Evolutionary conservation across 2,888 invertebrate genomes (phyloP).

Genomic region (Clivina fossor): DNA sequence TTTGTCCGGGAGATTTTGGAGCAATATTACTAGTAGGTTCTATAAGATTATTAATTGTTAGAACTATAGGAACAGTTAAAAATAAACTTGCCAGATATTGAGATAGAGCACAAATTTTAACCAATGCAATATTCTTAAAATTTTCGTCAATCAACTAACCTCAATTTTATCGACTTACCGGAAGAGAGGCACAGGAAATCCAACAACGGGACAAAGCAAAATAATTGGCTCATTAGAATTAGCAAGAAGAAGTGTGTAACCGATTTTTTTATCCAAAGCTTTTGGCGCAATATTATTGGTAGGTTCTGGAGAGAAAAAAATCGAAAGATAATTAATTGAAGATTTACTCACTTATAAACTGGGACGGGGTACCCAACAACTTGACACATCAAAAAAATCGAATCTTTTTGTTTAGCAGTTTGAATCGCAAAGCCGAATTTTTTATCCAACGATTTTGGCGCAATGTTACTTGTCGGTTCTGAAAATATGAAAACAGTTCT

Average conservation of each 20-base stretch:
- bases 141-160: too few relatives aligned
- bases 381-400: conserved; percentile 67
- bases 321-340: too few relatives aligned
- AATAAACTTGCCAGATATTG: background rate
- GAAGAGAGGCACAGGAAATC: conserved; percentile 52
- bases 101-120: too few relatives aligned
- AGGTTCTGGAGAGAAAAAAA: conserved; percentile 60
- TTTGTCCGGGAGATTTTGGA: conserved; percentile 62
- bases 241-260: conserved; percentile 56
- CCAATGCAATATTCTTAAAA: too few relatives aligned
- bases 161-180: conserved; percentile 49
- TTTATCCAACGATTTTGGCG: conserved; percentile 57
- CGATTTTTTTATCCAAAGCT: conserved; percentile 55
- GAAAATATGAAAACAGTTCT: conserved; percentile 49
- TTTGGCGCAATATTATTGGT: conserved; percentile 68
- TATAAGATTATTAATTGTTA: conserved; percentile 44
- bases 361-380: conserved; percentile 71
- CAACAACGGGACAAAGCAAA: conserved; percentile 55
- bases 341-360: conserved; percentile 64
- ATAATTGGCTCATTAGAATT: conserved; percentile 51
- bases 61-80: too few relatives aligned
- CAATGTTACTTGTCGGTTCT: conserved; percentile 69
- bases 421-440: conserved; percentile 53
- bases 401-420: conserved; percentile 48
- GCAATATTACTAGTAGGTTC: conserved; percentile 66